A percentile compares a stretch with the other conserved stretches of the same genome.
Evolutionary conservation across 2,888 invertebrate species (phyloP).

Genomic region (Mechanitis mazaeus): DNA sequence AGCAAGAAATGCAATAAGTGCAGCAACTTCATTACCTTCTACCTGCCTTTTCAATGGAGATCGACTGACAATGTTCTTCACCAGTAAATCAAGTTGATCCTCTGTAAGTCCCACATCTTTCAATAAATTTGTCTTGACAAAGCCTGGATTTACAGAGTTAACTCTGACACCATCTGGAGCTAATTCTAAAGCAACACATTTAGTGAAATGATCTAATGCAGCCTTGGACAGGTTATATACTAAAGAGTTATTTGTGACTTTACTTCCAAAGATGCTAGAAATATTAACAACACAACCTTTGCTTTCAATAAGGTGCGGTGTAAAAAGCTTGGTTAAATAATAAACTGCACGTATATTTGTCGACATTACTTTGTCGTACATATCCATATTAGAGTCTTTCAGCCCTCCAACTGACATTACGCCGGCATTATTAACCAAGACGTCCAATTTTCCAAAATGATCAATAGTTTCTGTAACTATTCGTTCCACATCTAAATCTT

Average conservation of each 20-base stretch:
- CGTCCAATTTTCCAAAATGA: conserved; percentile 83
- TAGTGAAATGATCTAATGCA: conserved; percentile 95
- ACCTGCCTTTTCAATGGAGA: conserved; percentile 93
- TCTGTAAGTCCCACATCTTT: conserved; percentile 76
- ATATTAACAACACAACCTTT: conserved; percentile 94
- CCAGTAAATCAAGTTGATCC: conserved; percentile 86
- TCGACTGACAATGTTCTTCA: conserved; percentile 79
- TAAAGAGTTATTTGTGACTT: conserved; percentile 82
- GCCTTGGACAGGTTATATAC: conserved; percentile 95
- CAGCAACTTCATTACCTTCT: conserved; percentile 88
- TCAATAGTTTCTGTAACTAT: conserved; percentile 82
- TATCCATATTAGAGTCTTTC: conserved; percentile 86
- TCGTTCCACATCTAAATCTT: conserved; percentile 79
- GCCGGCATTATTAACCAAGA: conserved; percentile 92
- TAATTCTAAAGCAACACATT: conserved; percentile 90
- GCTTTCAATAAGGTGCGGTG: conserved; percentile 85
- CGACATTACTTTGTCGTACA: conserved; percentile 90
- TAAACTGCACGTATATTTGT: conserved; percentile 90
- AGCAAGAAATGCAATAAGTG: conserved; percentile 91
- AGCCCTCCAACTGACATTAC: conserved; percentile 85
- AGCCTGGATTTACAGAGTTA: conserved; percentile 96
- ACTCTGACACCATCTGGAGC: conserved; percentile 88
- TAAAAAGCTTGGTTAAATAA: conserved; percentile 87
- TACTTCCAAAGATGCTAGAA: conserved; percentile 88
- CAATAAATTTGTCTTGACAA: conserved; percentile 89